Evolutionary conservation across 2,113 vertebrate species (phyloP), one percentile per base, ranked within the genome.

Genomic region (Jacana jacana): DNA sequence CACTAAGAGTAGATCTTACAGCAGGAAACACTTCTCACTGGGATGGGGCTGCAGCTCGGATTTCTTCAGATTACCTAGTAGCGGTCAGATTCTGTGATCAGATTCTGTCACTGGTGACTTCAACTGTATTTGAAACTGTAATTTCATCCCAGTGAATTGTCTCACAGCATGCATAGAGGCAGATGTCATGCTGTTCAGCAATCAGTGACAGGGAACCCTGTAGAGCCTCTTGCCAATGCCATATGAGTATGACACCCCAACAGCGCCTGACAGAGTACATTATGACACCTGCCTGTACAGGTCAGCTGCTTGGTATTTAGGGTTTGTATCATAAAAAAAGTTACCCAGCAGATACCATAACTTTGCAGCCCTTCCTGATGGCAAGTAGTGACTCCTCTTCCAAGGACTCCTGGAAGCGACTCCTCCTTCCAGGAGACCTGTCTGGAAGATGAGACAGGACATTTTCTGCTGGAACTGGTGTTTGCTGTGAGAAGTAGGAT

Each of bases 181-280:
- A 48, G 31, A n/a, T 30, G 7, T 60, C 16, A 8, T 27, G 14
- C 31, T 5, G 3, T 70, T 44, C 83, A 40, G 20, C 4, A 5
- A n/a, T 57, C 40, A 77, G 18, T 0, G 1, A 24, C 4, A 3
- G 20, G 17, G 5, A 64, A 48, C 4, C 33, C 17, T 0, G 1
- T 24, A 35, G 57, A 66, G 20, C 51, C 9, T n/a, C 31, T 46
- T 19, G 17, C 31, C 20, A 23, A 25, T 51, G 44, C 44, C 23
- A 6, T 5, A 4, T 4, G 6, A 42, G 10, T 28, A 23, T 19
- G 54, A 27, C 40, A n/a, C 10, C 11, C 54, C 33, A 73, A 1
- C 4, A 0, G 2, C 25, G 22, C 51, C 49, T 63, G 39, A 33
- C 1, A 4, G 25, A 63, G 37, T 7, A 77, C 10, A 5, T 10